Evolutionary conservation across 2,888 invertebrate genomes (phyloP), one percentile per base, ranked within the genome.

Genomic region (Perdita meconis): DNA sequence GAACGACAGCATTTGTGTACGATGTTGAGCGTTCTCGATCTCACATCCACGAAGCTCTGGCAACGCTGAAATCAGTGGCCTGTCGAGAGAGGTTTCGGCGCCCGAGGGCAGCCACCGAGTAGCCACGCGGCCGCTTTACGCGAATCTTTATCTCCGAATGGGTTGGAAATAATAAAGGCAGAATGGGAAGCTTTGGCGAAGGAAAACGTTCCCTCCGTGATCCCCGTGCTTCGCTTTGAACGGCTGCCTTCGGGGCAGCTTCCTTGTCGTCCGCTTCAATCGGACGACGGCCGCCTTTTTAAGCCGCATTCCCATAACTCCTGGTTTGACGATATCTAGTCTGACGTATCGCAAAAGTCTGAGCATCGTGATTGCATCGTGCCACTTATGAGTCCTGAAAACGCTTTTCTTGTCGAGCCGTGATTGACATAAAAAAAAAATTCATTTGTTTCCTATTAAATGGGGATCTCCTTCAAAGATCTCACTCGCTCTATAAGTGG

Each of bases 71-170:
- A 68, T 68, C 60, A 40, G 47, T 34, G 42, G 38, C 19, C 53
- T 1, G 4, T 16, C 12, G 34, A 67, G 60, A 67, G 60, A 60
- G 34, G 38, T 60, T 68, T 68, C 68, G 68, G 60, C 68, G 53
- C 68, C 68, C 40, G 26, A 40, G 40, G 59, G 26, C 68, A 61
- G 34, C 38, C 30, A 19, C 22, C 30, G 53, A 42, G 30, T 42
- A 44, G 51, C 16, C 51, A 2, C 1, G 6, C 13, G 19, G 10
- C 53, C 19, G 30, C 36, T 55, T 55, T 22, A 55, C 36, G 61
- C 42, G 61, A 44, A 69, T 55, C 53, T 55, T 44, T 55, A 69
- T 69, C 69, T 40, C 42, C 69, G 51, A 69, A 56, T 56, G 42
- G 65, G 34, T 56, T 50, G 65, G 55, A 56, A 55, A 65, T 65